These are phyloP conservation scores for Callospermophilus lateralis DNA, from an alignment of 2,113 vertebrate genomes.

Conservation along the genomic window DNA sequence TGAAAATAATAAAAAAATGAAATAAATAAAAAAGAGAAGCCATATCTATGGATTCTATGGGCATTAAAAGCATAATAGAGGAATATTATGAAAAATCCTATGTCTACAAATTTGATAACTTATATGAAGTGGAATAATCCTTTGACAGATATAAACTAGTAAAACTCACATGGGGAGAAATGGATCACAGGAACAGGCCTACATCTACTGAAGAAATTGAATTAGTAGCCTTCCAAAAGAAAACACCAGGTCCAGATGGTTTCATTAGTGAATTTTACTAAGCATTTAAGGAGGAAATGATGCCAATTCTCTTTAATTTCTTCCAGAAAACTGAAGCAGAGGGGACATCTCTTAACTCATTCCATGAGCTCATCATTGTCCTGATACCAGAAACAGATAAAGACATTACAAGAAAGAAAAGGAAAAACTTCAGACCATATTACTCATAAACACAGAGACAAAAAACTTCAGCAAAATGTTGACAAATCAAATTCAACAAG, in stretches of 20 bases:
- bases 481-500: slow-evolving; percentile 9
- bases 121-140: neutral
- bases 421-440: neutral
- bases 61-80: slow-evolving; percentile 10
- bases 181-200: neutral
- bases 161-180: slow-evolving; percentile 22
- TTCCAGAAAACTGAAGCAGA: slow-evolving; percentile 17
- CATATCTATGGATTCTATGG: neutral
- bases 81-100: neutral
- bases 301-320: neutral
- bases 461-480: slow-evolving; percentile 32
- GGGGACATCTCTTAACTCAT: neutral
- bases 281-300: neutral
- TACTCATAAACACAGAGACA: neutral
- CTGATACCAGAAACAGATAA: neutral
- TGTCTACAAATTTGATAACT: neutral
- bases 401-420: neutral
- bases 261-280: slow-evolving; percentile 36
- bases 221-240: neutral
- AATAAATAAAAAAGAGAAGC: neutral
- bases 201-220: neutral
- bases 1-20: too few species aligned
- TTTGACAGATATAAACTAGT: neutral
- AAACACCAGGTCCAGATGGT: neutral
- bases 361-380: neutral